Evolutionary conservation across 2,888 invertebrate genomes (phyloP), one percentile per base, ranked within the genome.

Genomic region (Nymphalis urticae): DNA sequence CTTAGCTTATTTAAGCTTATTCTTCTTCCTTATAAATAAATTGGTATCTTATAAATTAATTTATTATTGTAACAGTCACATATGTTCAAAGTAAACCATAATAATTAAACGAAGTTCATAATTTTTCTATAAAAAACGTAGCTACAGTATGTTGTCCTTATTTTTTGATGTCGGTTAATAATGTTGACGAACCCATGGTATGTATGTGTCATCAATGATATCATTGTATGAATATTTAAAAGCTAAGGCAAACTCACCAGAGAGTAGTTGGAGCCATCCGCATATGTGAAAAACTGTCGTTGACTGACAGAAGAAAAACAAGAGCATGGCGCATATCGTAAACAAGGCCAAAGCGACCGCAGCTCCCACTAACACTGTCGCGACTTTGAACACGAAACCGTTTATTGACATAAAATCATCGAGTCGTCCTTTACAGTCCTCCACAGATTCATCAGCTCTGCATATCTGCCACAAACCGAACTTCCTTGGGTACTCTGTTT

Each of bases 211-310:
- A 21, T 51, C 13, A 19, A 51, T 10, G 10, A 19, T 51, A 21
- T 10, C 19, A 19, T 21, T 19, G 16, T 27, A 53, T 24, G 16
- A 21, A 16, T 53, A 56, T 13, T 24, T 27, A 24, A 27, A 7
- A 21, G 32, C n/a, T 36, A 19, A n/a, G 36, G 36, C 17, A 16
- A 63, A 91, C 94, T 95, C 87, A 99, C 99, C 98, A 83, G 98
- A 98, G 76, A 98, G 93, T n/a, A 98, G 94, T 89, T 99, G 99
- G 93, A 99, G 94, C 97, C 98, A 98, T 60, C 97, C 98, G 83
- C 98, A 98, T 72, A 98, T 95, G 83, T 97, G 96, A 89, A 97
- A 98, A 63, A 98, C 98, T 64, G 96, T 96, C 60, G 97, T 97
- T 17, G 98, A 96, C 84, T 96, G 97, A 87, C 98, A 96, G 89